Base-by-base conservation (phyloP, 2,888 invertebrate species). In the Drosophila mettleri region DNA sequence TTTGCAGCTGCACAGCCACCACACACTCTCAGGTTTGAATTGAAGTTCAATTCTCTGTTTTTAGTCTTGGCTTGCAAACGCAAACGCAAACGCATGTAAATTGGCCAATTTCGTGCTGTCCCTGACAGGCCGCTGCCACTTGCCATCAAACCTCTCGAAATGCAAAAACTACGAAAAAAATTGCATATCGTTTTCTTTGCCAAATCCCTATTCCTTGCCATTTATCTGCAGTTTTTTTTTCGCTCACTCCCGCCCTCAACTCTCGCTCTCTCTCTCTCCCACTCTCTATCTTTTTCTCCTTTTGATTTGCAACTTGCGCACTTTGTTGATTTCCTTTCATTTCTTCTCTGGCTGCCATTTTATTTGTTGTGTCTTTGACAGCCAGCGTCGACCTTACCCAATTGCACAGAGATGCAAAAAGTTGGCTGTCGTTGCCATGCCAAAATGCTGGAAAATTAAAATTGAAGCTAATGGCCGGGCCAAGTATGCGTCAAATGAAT, bases 61-160 rank as follows among this genome's bases (percentile, higher is more conserved):
- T 74, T 65, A 61, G 57, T 61, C 53, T 77, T 57, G 58, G 58
- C 57, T 66, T 73, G 70, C 60, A 71, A 77, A 72, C 69, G 69
- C 60, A 71, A 77, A 72, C 69, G 69, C 73, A 82, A 84, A 82
- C 80, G 88, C 80, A 86, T 87, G 88, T 83, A 85, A 85, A 85
- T 85, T 85, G 85, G 88, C 88, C 85, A 85, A 85, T 85, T 87
- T 85, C 45, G 69, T 69, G 70, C 68, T 67, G 69, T 65, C 79
- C 49, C 64, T 46, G 64, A 54, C 69, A 53, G 66, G n/a, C 66
- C 66, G 69, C 54, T 41, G 48, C 53, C 18, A 31, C 62, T 41
- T 36, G 38, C 46, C 46, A 14, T 20, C 33, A 66, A 24, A 31
- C 59, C 54, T 43, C 51, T 46, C 43, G 31, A 53, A 48, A 24